Base-by-base conservation (phyloP, 2,888 invertebrate genomes). In the Trichopoda pennipes region DNA sequence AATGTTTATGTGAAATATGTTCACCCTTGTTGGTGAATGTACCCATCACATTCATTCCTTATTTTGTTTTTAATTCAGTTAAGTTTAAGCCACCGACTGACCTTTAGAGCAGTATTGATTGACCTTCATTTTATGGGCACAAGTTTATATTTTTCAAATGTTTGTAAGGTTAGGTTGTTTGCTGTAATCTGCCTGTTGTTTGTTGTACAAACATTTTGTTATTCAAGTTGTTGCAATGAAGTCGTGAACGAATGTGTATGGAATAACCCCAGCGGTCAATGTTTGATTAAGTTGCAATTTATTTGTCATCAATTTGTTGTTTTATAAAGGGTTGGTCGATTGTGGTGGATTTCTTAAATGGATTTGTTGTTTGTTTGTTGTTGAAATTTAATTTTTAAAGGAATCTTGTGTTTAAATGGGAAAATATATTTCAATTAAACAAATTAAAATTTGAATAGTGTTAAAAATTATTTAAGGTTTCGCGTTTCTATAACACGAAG, bases 51-150 rank as follows among this genome's bases (percentile, higher is more conserved):
- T 8, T n/a, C 28, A 8, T 32, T 55, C 16, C 6, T 28, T 28
- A 17, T 21, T 17, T n/a, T 21, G n/a, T 16, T 32, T 10, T 7
- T 23, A 28, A 44, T 58, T 28, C 17, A n/a, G 17, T 19, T 23
- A 47, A 35, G 8, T 16, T 56, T 56, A 44, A 77, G 60, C 35
- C 53, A 61, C 44, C 63, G 56, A 51, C 72, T 82, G 82, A 82
- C 82, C 82, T 82, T 70, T 51, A 49, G n/a, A n/a, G 53, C 58
- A 17, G 76, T 79, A 82, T 82, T 82, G 75, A 72, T 76, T 79
- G 79, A 76, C 82, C 79, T 82, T 79, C 75, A 72, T 75, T 58
- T 72, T 47, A 19, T 66, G 38, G n/a, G 12, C 38, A 17, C 49
- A 28, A 70, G 28, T 21, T 23, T 12, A 49, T 21, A 49, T 49